phyloP scores from a whole-genome alignment of 2,113 vertebrate species.

The Tragelaphus imberbis region DNA sequence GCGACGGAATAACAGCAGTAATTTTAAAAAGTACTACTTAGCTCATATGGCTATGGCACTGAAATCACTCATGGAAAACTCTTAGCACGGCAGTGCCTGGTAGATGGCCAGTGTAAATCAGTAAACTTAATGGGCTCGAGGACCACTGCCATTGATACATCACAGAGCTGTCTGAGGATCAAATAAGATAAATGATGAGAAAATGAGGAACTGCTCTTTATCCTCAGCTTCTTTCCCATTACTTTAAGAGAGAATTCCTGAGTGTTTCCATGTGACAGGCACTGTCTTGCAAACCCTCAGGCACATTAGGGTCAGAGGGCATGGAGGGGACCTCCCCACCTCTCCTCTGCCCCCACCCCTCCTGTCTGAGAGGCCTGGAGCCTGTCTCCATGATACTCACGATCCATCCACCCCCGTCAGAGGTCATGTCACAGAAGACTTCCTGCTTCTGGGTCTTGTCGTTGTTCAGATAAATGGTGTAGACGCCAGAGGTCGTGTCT shows the following conservation, averaged over 20 bases:
- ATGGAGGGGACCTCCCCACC: rapidly evolving
- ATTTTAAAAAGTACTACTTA: background rate
- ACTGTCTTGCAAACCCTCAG: background rate
- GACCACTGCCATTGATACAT: background rate
- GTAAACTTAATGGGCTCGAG: background rate
- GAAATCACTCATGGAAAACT: background rate
- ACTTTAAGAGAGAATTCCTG: background rate
- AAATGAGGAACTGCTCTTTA: background rate
- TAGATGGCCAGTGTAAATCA: background rate
- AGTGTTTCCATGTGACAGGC: background rate
- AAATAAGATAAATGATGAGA: background rate
- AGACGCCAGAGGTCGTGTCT: slow-evolving; percentile 87
- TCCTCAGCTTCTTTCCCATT: background rate
- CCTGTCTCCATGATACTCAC: slow-evolving; percentile 80
- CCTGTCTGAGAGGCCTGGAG: background rate
- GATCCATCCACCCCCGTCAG: slow-evolving; percentile 96
- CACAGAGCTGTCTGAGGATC: background rate
- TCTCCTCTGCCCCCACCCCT: rapidly evolving
- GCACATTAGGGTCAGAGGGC: background rate
- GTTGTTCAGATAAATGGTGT: slow-evolving; percentile 91
- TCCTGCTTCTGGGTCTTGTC: slow-evolving; percentile 88
- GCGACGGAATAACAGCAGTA: background rate
- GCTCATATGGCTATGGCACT: background rate
- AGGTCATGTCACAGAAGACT: slow-evolving; percentile 95
- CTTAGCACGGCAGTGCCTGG: background rate